These are phyloP conservation scores for Bombyx huttoni DNA, from an alignment of 2,888 invertebrate genomes.

Conservation along the genomic window DNA sequence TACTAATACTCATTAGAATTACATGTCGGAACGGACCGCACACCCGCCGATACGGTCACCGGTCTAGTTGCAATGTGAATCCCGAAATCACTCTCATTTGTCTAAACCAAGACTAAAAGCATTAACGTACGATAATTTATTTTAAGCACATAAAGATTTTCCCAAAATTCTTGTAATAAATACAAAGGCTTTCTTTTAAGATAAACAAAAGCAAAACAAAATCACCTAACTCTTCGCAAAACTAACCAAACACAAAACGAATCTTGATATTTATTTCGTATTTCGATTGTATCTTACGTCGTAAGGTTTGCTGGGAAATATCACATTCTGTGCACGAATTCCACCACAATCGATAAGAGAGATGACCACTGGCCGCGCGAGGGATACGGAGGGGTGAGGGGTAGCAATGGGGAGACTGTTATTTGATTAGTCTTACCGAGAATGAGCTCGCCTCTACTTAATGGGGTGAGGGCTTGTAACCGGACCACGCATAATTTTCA, in stretches of 20 bases:
- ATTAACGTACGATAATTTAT: too few relatives aligned
- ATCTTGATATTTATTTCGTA: conserved; percentile 18
- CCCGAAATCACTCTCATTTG: neutral
- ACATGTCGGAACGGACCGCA: conserved; percentile 52
- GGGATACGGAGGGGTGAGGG: conserved; percentile 21
- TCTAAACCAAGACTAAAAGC: too few relatives aligned
- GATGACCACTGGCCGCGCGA: conserved; percentile 67
- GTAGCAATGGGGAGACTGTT: conserved; percentile 61
- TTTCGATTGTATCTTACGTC: conserved; percentile 37
- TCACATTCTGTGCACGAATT: conserved; percentile 72
- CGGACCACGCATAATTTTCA: conserved; percentile 65
- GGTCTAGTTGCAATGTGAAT: neutral
- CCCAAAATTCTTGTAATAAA: neutral
- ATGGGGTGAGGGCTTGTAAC: conserved; percentile 70
- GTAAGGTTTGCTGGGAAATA: conserved; percentile 61
- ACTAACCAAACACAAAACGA: neutral
- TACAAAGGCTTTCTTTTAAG: neutral
- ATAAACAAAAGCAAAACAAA: neutral
- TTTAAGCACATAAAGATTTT: too few relatives aligned
- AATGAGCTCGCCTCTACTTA: conserved; percentile 70
- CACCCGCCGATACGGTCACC: neutral
- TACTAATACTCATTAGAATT: conserved; percentile 72
- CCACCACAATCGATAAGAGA: conserved; percentile 73
- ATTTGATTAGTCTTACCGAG: conserved; percentile 74
- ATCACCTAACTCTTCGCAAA: neutral